Evolutionary conservation across 2,797 vertebrate genomes (phyloP), one percentile per base, ranked within the genome.

Genomic region (Australoheros facetus): DNA sequence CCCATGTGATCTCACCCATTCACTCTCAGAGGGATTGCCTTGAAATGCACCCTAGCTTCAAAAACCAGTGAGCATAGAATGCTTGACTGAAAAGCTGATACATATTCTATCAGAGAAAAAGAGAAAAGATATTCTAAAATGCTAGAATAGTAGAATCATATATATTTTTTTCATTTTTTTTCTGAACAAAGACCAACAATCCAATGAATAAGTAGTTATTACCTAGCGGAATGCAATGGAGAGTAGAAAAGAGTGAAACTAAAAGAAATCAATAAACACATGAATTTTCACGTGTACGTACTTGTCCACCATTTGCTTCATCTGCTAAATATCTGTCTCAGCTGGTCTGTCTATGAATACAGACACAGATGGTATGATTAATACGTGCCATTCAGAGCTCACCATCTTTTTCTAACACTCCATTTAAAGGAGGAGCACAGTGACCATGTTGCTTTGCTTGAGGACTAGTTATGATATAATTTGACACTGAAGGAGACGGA

Each of bases 1-100:
- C 94, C 93, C 92, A 94, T 94, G 93, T 93, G 95, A 95, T 95
- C 92, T 92, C 92, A 91, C 89, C 93, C 91, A 87, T 92, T 94
- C 93, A 83, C 88, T 94, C 94, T 94, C 94, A 30, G 84, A 92
- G 94, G 94, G 91, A 96, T 95, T 93, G 90, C 83, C 86, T 92
- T 95, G 89, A 95, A 95, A 95, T 91, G 87, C 86, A 79, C 84
- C 80, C 64, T 86, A 89, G 91, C 93, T 93, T 95, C 92, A 95
- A 93, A 94, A 93, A 91, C 88, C 94, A 92, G 89, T 90, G 94
- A 94, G 90, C 90, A 83, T 87, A 77, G 88, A 87, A 86, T 89
- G 88, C 89, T 91, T 85, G 83, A 88, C 87, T 92, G 89, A 91
- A 93, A 92, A 85, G 86, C 82, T 85, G 92, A 92, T 93, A 86